Percentiles rank a stretch among this genome's conserved stretches.
These are phyloP conservation scores for Huso huso DNA, from an alignment of 2,797 vertebrate species.

Conservation along the genomic window DNA sequence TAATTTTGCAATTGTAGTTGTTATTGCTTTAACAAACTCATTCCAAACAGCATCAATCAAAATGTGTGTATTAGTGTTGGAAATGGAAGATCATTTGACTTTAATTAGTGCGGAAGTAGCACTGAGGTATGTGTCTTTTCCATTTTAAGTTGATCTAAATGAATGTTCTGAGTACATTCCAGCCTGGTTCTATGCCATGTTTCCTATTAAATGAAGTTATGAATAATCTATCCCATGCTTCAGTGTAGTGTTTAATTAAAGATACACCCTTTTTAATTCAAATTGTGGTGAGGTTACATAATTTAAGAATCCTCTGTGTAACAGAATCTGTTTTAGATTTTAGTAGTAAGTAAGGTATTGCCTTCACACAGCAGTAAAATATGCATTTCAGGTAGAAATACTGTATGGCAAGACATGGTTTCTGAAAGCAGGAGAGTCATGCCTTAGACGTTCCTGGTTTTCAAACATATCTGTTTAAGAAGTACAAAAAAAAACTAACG, in stretches of 20 bases:
- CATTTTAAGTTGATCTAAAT: slow-evolving; percentile 39
- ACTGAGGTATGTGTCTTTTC: slow-evolving; percentile 36
- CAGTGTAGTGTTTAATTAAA: slow-evolving; percentile 52
- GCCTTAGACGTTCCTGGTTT: too few relatives aligned
- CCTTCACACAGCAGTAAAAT: slow-evolving; percentile 46
- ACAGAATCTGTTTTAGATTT: slow-evolving; percentile 51
- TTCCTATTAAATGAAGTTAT: slow-evolving; percentile 35
- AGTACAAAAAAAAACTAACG: too few relatives aligned
- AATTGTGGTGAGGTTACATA: slow-evolving; percentile 41
- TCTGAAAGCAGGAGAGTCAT: slow-evolving; percentile 33
- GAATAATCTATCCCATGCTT: slow-evolving; percentile 46
- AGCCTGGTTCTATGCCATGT: slow-evolving; percentile 32
- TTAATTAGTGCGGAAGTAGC: slow-evolving; percentile 45
- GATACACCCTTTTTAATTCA: slow-evolving; percentile 46
- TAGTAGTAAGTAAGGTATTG: slow-evolving; percentile 38
- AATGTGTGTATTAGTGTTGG: slow-evolving; percentile 6
- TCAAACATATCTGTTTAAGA: too few relatives aligned
- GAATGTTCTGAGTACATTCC: slow-evolving; percentile 27
- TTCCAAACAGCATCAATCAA: slow-evolving; percentile 25
- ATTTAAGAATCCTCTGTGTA: slow-evolving; percentile 38
- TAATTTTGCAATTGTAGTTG: slow-evolving; percentile 14
- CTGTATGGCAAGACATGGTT: slow-evolving; percentile 37
- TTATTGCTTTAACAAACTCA: slow-evolving; percentile 20
- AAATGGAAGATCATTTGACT: slow-evolving; percentile 36
- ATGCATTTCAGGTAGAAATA: slow-evolving; percentile 31